These are phyloP conservation scores for Aphidius ervi DNA, from an alignment of 1,140 invertebrate genomes.

Conservation along the genomic window DNA sequence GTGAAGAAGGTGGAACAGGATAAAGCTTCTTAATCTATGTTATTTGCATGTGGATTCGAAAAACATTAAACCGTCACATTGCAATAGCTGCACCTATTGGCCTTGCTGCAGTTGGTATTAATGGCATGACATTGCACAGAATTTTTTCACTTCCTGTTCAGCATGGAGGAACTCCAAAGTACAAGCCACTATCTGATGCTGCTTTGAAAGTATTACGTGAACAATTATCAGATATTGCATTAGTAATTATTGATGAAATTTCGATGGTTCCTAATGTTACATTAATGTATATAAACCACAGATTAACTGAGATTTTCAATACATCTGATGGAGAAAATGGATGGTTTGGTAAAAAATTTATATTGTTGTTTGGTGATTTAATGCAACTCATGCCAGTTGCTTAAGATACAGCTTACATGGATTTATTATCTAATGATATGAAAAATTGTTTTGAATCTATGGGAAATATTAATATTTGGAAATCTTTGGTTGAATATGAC, in stretches of 20 bases:
- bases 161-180: slow-evolving; percentile 26
- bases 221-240: slow-evolving; percentile 27
- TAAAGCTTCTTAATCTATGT: slow-evolving; percentile 29
- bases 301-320: slow-evolving; percentile 26
- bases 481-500: slow-evolving; percentile 27
- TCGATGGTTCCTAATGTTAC: slow-evolving; percentile 36
- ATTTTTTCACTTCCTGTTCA: slow-evolving; percentile 33
- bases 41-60: slow-evolving; percentile 23
- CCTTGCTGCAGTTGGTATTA: slow-evolving; percentile 31
- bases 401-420: slow-evolving; percentile 29
- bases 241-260: neutral
- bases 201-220: slow-evolving; percentile 31
- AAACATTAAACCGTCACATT: slow-evolving; percentile 22
- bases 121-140: slow-evolving; percentile 31
- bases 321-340: slow-evolving; percentile 23
- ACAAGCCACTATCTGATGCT: slow-evolving; percentile 26
- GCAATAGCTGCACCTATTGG: slow-evolving; percentile 31
- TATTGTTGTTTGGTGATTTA: slow-evolving; percentile 35
- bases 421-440: slow-evolving; percentile 23
- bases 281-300: slow-evolving; percentile 24
- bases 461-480: slow-evolving; percentile 26
- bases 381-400: slow-evolving; percentile 38
- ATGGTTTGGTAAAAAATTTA: slow-evolving; percentile 25
- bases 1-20: slow-evolving; percentile 28
- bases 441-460: slow-evolving; percentile 28